A percentile compares a stretch with the other conserved stretches of the same genome.
phyloP scores from a whole-genome alignment of 2,888 invertebrate genomes.

The Heliconius ethilla region DNA sequence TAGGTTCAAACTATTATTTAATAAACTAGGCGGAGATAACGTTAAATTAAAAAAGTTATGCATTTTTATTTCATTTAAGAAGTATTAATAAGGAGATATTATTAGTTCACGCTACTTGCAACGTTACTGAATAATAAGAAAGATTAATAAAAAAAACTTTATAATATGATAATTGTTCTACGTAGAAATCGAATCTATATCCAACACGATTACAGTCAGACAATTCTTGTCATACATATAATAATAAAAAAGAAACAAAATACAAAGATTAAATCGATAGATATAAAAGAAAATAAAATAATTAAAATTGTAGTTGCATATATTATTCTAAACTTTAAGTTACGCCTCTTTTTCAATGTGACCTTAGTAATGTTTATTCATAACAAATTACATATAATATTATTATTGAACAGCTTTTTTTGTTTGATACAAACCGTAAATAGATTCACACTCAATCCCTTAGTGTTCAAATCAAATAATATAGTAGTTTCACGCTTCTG shows the following conservation, averaged over 20 bases:
- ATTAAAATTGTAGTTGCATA: not conserved
- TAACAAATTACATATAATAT: slow-evolving; percentile 12
- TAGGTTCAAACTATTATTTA: too few relatives aligned
- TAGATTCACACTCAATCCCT: not conserved
- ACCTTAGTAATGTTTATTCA: slow-evolving; percentile 12
- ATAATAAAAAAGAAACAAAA: not conserved
- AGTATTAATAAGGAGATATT: not conserved
- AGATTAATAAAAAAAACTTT: not conserved
- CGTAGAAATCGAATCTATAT: not conserved
- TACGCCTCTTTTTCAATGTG: slow-evolving; percentile 16
- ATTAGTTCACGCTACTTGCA: not conserved
- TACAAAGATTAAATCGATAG: not conserved
- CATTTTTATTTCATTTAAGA: not conserved
- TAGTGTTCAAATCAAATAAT: not conserved
- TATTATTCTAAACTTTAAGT: slow-evolving; percentile 25
- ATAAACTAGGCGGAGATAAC: too few relatives aligned
- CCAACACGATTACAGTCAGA: not conserved
- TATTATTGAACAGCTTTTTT: slow-evolving; percentile 7
- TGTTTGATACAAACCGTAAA: not conserved
- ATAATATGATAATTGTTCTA: not conserved
- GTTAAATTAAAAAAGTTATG: not conserved
- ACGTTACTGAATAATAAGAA: not conserved
- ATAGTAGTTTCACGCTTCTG: not conserved
- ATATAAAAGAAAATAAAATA: not conserved
- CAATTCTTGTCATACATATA: too few relatives aligned